Evolutionary conservation across 2,797 vertebrate genomes (phyloP).

Genomic region (Sebastolobus alascanus): DNA sequence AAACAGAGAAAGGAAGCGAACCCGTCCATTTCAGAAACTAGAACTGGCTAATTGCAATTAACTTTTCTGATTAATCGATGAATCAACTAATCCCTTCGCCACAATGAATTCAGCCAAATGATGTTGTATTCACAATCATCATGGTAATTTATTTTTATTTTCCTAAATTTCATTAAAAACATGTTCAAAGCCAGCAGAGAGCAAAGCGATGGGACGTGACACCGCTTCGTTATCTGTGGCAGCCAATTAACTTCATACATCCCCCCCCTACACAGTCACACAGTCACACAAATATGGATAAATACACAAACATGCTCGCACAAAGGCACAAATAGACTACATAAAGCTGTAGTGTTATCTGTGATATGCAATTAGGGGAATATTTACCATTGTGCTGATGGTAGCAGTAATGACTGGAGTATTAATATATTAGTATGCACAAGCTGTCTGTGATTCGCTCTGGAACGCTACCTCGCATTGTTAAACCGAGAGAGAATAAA

Average conservation of each 20-base stretch:
- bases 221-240: constrained; percentile 60
- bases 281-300: constrained; percentile 33
- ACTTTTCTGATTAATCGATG: constrained; percentile 41
- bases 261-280: neutral
- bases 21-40: constrained; percentile 24
- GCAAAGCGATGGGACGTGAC: constrained; percentile 54
- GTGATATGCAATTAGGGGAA: constrained; percentile 73
- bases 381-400: constrained; percentile 74
- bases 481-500: constrained; percentile 60
- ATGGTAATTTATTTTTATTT: constrained; percentile 57
- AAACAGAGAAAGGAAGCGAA: neutral
- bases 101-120: constrained; percentile 10
- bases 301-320: constrained; percentile 46
- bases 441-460: constrained; percentile 65
- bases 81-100: constrained; percentile 34
- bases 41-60: neutral
- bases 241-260: constrained; percentile 69
- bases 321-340: constrained; percentile 52
- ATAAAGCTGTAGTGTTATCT: constrained; percentile 66
- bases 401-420: constrained; percentile 64
- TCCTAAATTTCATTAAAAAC: constrained; percentile 35
- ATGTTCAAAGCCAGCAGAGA: constrained; percentile 43
- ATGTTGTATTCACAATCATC: constrained; percentile 38
- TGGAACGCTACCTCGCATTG: constrained; percentile 57
- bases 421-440: constrained; percentile 70